Evolutionary conservation across 2,113 vertebrate species (phyloP).

Genomic region (Silurus meridionalis): DNA sequence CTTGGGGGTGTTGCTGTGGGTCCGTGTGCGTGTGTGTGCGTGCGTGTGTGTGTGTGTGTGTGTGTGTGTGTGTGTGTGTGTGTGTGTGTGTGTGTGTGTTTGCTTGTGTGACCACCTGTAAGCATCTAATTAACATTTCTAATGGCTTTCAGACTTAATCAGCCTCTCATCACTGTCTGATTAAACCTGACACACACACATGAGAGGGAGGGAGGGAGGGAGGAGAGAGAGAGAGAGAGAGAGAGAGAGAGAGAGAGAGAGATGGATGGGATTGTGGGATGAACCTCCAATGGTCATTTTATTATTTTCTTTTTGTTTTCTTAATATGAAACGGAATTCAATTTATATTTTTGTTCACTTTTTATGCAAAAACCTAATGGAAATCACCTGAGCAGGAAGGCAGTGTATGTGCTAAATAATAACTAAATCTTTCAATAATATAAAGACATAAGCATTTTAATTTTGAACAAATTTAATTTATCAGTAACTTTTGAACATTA

Average conservation of each 20-base stretch:
- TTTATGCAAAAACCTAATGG: not conserved
- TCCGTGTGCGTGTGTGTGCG: not conserved
- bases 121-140: conserved; percentile 2
- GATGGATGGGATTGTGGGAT: not conserved
- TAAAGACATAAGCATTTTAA: not conserved
- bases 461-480: not conserved
- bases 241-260: not conserved
- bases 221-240: not conserved
- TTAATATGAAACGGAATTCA: not conserved
- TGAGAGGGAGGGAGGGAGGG: not conserved
- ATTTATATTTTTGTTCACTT: not conserved
- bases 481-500: not conserved
- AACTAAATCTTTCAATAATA: not conserved
- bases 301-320: not conserved
- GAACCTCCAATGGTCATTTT: not conserved
- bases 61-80: not conserved
- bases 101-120: conserved; percentile 9
- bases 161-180: not conserved
- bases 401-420: not conserved
- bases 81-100: not conserved
- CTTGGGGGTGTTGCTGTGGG: not conserved
- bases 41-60: not conserved
- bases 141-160: not conserved
- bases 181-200: not conserved
- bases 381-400: not conserved